Base-by-base conservation (phyloP, 1,140 invertebrate species). In the Psix sp. region DNA sequence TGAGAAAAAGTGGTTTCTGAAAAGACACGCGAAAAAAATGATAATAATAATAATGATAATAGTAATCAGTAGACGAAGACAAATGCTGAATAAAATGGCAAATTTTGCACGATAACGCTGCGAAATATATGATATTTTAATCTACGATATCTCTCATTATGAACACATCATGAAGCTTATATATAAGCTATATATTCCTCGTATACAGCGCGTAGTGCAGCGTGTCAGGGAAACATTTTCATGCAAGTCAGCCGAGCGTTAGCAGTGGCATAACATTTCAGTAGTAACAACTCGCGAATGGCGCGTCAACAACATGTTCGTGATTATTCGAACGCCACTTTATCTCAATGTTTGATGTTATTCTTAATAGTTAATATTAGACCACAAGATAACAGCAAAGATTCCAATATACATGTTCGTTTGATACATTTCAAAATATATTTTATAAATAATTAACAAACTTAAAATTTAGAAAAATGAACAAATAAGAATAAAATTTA, bases 181-280 rank as follows among this genome's bases (percentile, higher is more conserved):
- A 9, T 24, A n/a, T n/a, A n/a, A n/a, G n/a, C n/a, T n/a, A n/a
- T n/a, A n/a, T n/a, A n/a, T n/a, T n/a, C n/a, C n/a, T n/a, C n/a
- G n/a, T 52, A 39, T 36, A 9, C 7, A n/a, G 10, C 46, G 39
- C 26, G 48, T 54, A 38, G 33, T 26, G 21, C 38, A 33, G 16
- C 18, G 29, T 57, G 49, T 31, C 57, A 71, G 67, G 62, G n/a
- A 18, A 63, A 63, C 68, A 65, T 65, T 65, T 73, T 60, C 39
- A 65, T 46, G 24, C 39, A 29, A 65, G 46, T 72, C 68, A 65
- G 59, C 59, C 68, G 20, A 18, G 46, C 52, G 54, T 59, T 54
- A 26, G 46, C 42, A 63, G 51, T 51, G 49, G 24, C 38, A 46
- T 40, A 54, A 51, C 59, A 39, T 66, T 73, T 73, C 59, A 73